Conservation (phyloP, 2,797 vertebrate species). For the Anniella stebbinsi region DNA sequence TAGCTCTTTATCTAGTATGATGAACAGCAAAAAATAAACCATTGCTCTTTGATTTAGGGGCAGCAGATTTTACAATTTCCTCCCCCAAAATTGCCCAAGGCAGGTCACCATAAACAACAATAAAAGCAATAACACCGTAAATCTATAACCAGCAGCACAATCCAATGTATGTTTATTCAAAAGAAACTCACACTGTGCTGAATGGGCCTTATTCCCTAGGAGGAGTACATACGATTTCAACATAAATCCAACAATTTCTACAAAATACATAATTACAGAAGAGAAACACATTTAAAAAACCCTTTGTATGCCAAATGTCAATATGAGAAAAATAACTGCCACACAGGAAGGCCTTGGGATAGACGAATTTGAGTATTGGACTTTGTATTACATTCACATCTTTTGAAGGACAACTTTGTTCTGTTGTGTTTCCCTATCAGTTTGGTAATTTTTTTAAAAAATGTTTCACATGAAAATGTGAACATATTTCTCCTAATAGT, state of each 20-base stretch:
- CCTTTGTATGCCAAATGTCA: background rate
- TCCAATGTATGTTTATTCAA: background rate
- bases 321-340: background rate
- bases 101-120: slow-evolving; percentile 22
- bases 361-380: no score
- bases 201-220: background rate
- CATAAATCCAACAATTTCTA: background rate
- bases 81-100: background rate
- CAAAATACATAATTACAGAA: background rate
- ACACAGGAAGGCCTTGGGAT: no score
- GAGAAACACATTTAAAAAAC: background rate
- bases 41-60: slow-evolving; percentile 34
- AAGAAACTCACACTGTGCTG: background rate
- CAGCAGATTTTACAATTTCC: slow-evolving; percentile 18
- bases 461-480: no score
- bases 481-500: no score
- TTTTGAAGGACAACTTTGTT: no score
- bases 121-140: slow-evolving; percentile 20
- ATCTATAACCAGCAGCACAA: slow-evolving; percentile 10
- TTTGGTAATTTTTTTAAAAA: no score
- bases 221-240: background rate
- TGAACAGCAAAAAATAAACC: slow-evolving; percentile 33
- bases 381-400: no score
- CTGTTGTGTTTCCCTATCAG: no score
- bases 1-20: slow-evolving; percentile 39